Evolutionary conservation across 2,888 invertebrate genomes (phyloP).

Genomic region (Eupeodes latifasciatus): DNA sequence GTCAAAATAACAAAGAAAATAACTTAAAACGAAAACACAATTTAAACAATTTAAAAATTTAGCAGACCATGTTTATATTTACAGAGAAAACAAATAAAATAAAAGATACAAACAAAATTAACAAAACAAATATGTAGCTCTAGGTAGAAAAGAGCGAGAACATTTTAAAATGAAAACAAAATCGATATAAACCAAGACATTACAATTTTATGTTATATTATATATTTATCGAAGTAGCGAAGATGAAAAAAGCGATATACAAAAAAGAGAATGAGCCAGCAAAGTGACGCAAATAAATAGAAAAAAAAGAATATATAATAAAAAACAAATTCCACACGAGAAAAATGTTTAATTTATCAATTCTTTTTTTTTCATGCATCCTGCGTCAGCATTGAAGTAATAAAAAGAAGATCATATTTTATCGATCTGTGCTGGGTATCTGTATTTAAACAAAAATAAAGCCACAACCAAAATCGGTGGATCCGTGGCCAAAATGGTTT

Average conservation of each 20-base stretch:
- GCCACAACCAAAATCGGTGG: too few relatives aligned
- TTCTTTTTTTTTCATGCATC: not conserved
- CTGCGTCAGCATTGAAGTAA: too few relatives aligned
- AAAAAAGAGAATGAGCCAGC: conserved; percentile 73
- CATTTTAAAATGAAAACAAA: conserved; percentile 55
- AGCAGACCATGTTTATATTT: conserved; percentile 67
- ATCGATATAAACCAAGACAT: conserved; percentile 62
- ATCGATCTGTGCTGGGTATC: too few relatives aligned
- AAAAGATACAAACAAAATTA: conserved; percentile 1
- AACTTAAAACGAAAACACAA: conserved; percentile 15
- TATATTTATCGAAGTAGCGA: conserved; percentile 70
- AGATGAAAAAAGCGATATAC: conserved; percentile 62
- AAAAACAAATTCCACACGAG: conserved; percentile 70
- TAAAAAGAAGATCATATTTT: too few relatives aligned
- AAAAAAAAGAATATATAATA: conserved; percentile 62
- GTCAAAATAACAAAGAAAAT: too few relatives aligned
- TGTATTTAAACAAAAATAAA: too few relatives aligned
- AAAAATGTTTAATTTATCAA: not conserved
- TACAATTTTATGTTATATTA: conserved; percentile 70
- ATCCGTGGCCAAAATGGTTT: too few relatives aligned
- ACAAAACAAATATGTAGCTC: conserved; percentile 40
- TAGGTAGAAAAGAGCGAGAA: conserved; percentile 61
- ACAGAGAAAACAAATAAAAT: conserved; percentile 40
- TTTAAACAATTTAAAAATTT: not conserved
- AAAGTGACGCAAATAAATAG: conserved; percentile 72